phyloP scores from a whole-genome alignment of 2,888 invertebrate genomes.

The Ophion costatus region DNA sequence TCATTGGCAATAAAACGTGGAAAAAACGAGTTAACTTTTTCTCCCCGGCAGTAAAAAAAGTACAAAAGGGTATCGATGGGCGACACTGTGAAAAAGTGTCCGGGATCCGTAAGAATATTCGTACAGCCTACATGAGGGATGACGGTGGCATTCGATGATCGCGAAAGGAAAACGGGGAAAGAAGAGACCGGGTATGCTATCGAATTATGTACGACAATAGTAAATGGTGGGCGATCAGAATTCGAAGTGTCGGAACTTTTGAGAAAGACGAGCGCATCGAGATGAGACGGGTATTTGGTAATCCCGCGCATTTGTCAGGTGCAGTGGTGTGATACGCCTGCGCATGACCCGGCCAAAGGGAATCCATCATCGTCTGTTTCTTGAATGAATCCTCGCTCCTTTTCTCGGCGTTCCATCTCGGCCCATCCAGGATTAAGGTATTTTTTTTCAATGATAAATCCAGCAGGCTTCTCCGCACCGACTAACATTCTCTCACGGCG shows the following conservation, averaged over 20 bases:
- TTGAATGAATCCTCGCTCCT: conserved; percentile 52
- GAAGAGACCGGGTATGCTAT: conserved; percentile 7
- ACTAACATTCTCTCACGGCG: conserved; percentile 24
- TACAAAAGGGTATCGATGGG: conserved; percentile 1
- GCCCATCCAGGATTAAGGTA: conserved; percentile 23
- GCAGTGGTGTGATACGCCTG: conserved; percentile 56
- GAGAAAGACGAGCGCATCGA: conserved; percentile 48
- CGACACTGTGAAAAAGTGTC: neutral
- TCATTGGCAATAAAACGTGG: neutral
- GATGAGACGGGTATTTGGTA: conserved; percentile 61
- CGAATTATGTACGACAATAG: neutral
- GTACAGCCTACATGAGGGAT: neutral
- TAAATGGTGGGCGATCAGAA: conserved; percentile 18
- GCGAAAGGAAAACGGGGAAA: conserved; percentile 17
- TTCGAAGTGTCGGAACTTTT: conserved; percentile 51
- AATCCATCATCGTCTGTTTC: conserved; percentile 70
- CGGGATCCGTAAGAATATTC: neutral
- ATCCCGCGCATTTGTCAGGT: conserved; percentile 79
- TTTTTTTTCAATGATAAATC: conserved; percentile 72
- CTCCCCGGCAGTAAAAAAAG: neutral
- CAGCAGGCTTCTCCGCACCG: conserved; percentile 42
- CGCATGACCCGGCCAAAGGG: conserved; percentile 36
- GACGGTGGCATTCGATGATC: conserved; percentile 16
- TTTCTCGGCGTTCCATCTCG: conserved; percentile 29
- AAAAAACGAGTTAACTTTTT: conserved; percentile 24